phyloP scores from a whole-genome alignment of 1,140 invertebrate genomes.

The Oreohelix idahoensis region DNA sequence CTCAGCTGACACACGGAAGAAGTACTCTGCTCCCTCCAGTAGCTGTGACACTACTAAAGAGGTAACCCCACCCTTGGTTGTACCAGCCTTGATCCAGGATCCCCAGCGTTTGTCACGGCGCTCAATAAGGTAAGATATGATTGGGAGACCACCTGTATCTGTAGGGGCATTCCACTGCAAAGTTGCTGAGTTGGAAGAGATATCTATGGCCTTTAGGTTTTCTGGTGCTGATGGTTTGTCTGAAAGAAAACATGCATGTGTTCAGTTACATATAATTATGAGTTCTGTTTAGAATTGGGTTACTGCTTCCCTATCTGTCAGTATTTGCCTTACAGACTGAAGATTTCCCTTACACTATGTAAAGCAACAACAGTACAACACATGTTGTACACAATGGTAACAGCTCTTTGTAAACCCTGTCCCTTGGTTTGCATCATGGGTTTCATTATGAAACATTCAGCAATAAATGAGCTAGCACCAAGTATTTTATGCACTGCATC shows the following conservation, averaged over 20 bases:
- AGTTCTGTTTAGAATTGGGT: too few species aligned
- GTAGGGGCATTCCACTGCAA: slow-evolving; percentile 92
- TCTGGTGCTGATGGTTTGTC: slow-evolving; percentile 61
- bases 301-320: too few species aligned
- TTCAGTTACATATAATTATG: background rate
- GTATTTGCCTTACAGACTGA: too few species aligned
- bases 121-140: slow-evolving; percentile 92
- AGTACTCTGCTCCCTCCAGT: slow-evolving; percentile 94
- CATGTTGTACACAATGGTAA: too few species aligned
- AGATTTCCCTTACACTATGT: too few species aligned
- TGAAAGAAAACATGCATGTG: slow-evolving; percentile 31
- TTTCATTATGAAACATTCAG: too few species aligned
- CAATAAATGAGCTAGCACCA: too few species aligned
- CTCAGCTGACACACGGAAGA: slow-evolving; percentile 92
- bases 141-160: slow-evolving; percentile 96
- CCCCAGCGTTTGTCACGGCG: slow-evolving; percentile 81
- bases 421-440: too few species aligned
- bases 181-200: slow-evolving; percentile 57
- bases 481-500: too few species aligned
- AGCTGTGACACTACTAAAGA: slow-evolving; percentile 73
- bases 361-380: too few species aligned
- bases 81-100: slow-evolving; percentile 74
- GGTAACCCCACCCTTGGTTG: slow-evolving; percentile 50
- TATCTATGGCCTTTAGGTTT: slow-evolving; percentile 56
- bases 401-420: too few species aligned